Evolutionary conservation across 2,888 invertebrate genomes (phyloP).

Genomic region (Ptychoptera contaminata): DNA sequence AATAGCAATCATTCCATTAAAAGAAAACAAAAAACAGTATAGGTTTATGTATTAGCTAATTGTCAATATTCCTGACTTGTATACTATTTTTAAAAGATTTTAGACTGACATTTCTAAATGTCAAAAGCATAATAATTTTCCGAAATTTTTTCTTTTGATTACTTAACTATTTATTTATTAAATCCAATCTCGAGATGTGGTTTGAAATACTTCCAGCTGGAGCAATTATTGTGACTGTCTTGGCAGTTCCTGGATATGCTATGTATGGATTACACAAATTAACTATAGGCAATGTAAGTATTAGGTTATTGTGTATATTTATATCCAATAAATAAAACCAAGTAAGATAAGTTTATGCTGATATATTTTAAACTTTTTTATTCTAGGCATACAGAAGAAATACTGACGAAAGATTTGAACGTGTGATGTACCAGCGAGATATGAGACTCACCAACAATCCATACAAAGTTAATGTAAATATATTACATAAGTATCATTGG

Average conservation of each 20-base stretch:
- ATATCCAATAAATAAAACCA: not conserved
- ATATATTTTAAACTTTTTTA: not conserved
- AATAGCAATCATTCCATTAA: no score
- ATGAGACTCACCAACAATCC: constrained; percentile 41
- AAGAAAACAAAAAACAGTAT: no score
- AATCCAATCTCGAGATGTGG: constrained; percentile 40
- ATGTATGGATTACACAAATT: constrained; percentile 46
- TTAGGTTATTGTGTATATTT: not conserved
- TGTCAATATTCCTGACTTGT: no score
- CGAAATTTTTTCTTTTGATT: no score
- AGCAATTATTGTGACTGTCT: constrained; percentile 39
- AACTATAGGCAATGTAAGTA: constrained; percentile 45
- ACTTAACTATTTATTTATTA: no score
- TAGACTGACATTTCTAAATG: no score
- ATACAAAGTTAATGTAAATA: constrained; percentile 41
- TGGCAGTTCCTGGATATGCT: constrained; percentile 44
- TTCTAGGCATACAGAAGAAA: constrained; percentile 41
- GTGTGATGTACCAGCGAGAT: constrained; percentile 44
- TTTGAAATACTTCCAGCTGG: constrained; percentile 53
- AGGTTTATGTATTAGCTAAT: no score
- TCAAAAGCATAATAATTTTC: no score
- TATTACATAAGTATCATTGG: not conserved
- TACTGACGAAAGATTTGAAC: constrained; percentile 35
- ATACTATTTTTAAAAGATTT: no score
- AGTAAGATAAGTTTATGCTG: not conserved